Evolutionary conservation across 2,113 vertebrate species (phyloP).

Genomic region (Ovis canadensis): DNA sequence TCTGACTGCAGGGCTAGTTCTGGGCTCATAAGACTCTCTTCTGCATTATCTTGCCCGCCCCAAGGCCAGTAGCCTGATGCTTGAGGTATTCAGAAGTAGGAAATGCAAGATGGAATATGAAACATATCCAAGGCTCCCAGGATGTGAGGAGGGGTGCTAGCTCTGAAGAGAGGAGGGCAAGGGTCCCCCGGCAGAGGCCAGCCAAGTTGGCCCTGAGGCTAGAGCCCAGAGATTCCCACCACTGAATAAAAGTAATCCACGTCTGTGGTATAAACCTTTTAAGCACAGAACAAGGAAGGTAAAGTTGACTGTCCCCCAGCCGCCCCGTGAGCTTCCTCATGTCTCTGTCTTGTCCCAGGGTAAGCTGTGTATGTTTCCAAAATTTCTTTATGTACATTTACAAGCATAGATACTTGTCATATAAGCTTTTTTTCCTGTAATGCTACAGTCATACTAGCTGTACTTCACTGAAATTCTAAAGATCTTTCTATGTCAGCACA

Average conservation of each 20-base stretch:
- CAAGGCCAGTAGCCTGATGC: not conserved
- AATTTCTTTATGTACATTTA: not conserved
- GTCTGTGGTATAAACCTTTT: not conserved
- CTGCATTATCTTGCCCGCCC: not conserved
- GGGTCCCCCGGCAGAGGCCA: not conserved
- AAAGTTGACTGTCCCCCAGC: not conserved
- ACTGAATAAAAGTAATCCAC: not conserved
- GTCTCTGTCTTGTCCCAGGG: not conserved
- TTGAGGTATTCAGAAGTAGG: not conserved
- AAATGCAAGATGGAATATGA: not conserved
- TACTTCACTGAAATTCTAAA: slow-evolving; percentile 21
- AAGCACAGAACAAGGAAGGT: not conserved
- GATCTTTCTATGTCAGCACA: not conserved
- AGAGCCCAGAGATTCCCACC: not conserved
- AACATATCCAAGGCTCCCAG: not conserved
- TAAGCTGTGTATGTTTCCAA: not conserved
- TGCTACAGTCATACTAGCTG: not conserved
- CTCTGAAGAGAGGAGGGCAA: not conserved
- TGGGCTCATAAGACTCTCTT: not conserved
- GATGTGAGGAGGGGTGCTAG: not conserved
- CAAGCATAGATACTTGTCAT: not conserved
- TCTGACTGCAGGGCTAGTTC: not conserved
- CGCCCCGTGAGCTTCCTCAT: not conserved
- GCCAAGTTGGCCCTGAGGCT: not conserved
- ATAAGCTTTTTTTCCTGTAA: not conserved